Conservation (phyloP, 2,113 vertebrate genomes). For the Pseudonaja textilis region DNA sequence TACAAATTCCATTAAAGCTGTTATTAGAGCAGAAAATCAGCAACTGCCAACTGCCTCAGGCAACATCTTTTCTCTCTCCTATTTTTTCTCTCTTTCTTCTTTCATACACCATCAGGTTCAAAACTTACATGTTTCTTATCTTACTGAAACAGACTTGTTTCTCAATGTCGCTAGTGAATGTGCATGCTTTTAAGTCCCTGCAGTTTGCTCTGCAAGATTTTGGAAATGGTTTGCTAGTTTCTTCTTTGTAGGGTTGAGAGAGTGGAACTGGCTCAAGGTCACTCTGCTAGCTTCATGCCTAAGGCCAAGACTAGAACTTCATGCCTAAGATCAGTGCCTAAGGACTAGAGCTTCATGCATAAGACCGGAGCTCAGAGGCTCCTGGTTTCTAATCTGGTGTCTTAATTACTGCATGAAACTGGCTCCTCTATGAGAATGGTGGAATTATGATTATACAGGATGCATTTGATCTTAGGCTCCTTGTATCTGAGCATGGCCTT, state of each 20-base stretch:
- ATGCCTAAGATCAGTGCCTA: background rate
- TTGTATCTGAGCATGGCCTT: background rate
- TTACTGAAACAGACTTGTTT: background rate
- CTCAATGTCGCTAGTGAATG: background rate
- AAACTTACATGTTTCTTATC: background rate
- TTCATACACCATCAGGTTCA: background rate
- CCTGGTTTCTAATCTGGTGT: background rate
- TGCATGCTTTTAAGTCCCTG: background rate
- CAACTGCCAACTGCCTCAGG: background rate
- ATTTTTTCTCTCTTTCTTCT: background rate
- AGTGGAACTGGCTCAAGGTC: background rate
- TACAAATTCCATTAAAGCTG: background rate
- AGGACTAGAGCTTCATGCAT: background rate
- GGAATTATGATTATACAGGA: background rate
- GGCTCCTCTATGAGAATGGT: background rate
- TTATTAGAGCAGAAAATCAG: background rate
- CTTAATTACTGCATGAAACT: background rate
- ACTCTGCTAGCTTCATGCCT: background rate
- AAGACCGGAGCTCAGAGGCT: background rate
- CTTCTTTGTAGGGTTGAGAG: background rate
- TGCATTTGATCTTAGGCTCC: background rate
- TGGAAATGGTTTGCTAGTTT: background rate
- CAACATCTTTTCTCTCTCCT: background rate
- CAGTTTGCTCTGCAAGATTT: background rate
- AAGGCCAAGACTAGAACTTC: background rate